A percentile compares a stretch with the other conserved stretches of the same genome.
These are phyloP conservation scores for Chrysodeixis includens DNA, from an alignment of 2,888 invertebrate genomes.

Conservation along the genomic window DNA sequence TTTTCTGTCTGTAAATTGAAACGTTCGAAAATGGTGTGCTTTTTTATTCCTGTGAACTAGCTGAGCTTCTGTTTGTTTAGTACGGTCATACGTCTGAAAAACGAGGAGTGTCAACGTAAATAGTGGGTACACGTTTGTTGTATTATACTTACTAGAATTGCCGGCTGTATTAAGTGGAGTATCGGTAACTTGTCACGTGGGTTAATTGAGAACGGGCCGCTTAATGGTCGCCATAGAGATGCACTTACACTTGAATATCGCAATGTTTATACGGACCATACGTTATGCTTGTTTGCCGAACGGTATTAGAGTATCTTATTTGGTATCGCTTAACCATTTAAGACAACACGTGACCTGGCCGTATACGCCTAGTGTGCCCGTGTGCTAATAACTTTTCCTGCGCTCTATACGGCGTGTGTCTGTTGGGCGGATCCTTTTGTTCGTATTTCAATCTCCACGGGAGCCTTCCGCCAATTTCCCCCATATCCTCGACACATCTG, in stretches of 20 bases:
- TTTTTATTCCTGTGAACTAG: conserved; percentile 42
- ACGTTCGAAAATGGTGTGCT: conserved; percentile 53
- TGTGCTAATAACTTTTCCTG: conserved; percentile 37
- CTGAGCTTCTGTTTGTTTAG: conserved; percentile 21
- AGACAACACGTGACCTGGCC: conserved; percentile 39
- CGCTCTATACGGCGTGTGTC: conserved; percentile 28
- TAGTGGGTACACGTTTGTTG: conserved; percentile 3
- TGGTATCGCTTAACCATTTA: conserved; percentile 31
- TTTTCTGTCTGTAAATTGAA: conserved; percentile 68
- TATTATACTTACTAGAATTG: conserved; percentile 11
- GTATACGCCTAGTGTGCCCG: conserved; percentile 19
- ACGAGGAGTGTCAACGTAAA: neutral
- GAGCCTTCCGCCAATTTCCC: conserved; percentile 44
- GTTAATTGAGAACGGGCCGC: conserved; percentile 17
- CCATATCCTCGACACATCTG: conserved; percentile 50
- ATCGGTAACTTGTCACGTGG: conserved; percentile 12
- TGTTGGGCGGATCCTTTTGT: conserved; percentile 33
- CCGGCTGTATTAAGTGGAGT: conserved; percentile 1
- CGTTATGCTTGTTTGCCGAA: conserved; percentile 33
- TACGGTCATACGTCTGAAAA: conserved; percentile 8
- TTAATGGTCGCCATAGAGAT: conserved; percentile 13
- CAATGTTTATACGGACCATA: conserved; percentile 21
- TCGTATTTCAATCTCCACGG: conserved; percentile 49
- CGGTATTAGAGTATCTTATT: conserved; percentile 32
- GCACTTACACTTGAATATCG: conserved; percentile 23